A percentile compares a stretch with the other conserved stretches of the same genome.
phyloP scores from a whole-genome alignment of 1,140 invertebrate species.

The Drosophila oshimai region DNA sequence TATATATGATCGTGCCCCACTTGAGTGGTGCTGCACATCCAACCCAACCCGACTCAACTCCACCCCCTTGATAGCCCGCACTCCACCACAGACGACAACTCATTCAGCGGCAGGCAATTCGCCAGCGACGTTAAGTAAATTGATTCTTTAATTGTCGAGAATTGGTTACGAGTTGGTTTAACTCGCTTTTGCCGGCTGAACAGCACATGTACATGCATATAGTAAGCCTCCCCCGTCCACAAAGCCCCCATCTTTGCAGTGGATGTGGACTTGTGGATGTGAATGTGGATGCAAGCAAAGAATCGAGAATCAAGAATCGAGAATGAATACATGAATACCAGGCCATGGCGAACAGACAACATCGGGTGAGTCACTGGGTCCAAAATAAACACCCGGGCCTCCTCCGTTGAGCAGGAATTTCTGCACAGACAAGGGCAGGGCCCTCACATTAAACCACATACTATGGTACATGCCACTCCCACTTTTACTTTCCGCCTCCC shows the following conservation, averaged over 20 bases:
- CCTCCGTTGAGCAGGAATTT: slow-evolving; percentile 18
- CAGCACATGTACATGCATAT: neutral
- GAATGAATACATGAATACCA: slow-evolving; percentile 25
- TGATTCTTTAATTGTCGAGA: slow-evolving; percentile 80
- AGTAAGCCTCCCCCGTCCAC: slow-evolving; percentile 13
- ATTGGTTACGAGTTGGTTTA: slow-evolving; percentile 78
- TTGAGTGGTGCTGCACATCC: slow-evolving; percentile 52
- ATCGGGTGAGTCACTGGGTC: slow-evolving; percentile 50
- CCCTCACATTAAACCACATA: too few relatives aligned
- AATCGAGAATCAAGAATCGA: slow-evolving; percentile 1
- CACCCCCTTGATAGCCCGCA: slow-evolving; percentile 22
- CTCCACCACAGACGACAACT: slow-evolving; percentile 23
- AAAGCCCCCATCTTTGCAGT: slow-evolving; percentile 64
- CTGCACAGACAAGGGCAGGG: slow-evolving; percentile 31
- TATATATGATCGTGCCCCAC: slow-evolving; percentile 51
- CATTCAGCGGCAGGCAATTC: slow-evolving; percentile 57
- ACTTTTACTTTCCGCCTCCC: slow-evolving; percentile 1
- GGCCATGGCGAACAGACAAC: slow-evolving; percentile 27
- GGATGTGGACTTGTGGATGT: neutral
- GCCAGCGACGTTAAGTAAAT: slow-evolving; percentile 77
- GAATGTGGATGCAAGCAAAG: slow-evolving; percentile 11
- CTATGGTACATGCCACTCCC: slow-evolving; percentile 17
- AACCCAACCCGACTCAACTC: neutral
- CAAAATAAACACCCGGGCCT: slow-evolving; percentile 58
- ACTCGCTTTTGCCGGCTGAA: slow-evolving; percentile 58